These are phyloP conservation scores for Papilio polyxenes DNA, from an alignment of 1,140 invertebrate genomes.

Conservation along the genomic window DNA sequence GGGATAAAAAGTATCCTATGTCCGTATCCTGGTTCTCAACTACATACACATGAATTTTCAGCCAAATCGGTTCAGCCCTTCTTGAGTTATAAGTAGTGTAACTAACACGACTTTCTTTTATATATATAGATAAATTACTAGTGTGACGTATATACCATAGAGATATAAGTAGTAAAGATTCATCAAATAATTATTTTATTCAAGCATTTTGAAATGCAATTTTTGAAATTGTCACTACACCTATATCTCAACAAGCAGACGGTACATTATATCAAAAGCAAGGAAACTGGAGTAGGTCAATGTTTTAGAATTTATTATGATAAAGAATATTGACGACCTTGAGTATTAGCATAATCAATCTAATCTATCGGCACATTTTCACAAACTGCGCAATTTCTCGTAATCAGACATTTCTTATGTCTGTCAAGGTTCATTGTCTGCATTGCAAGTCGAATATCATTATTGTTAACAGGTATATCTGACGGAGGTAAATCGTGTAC, in stretches of 20 bases:
- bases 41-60: too few relatives aligned
- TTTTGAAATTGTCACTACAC: not conserved
- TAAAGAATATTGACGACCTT: conserved; percentile 26
- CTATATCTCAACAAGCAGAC: conserved; percentile 1
- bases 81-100: too few relatives aligned
- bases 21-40: too few relatives aligned
- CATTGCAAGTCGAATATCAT: conserved; percentile 4
- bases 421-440: conserved; percentile 8
- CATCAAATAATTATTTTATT: not conserved
- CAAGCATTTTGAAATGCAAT: not conserved
- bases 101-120: too few relatives aligned
- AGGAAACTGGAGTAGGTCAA: conserved; percentile 16
- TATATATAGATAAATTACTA: too few relatives aligned
- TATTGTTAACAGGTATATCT: not conserved
- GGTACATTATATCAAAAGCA: not conserved
- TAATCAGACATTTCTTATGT: not conserved
- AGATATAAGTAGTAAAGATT: too few relatives aligned
- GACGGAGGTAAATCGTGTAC: too few relatives aligned
- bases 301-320: conserved; percentile 26
- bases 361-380: conserved; percentile 34
- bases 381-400: conserved; percentile 28
- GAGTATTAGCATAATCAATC: conserved; percentile 26
- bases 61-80: too few relatives aligned
- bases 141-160: too few relatives aligned
- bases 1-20: too few relatives aligned